Base-by-base conservation (phyloP, 2,113 vertebrate genomes). In the Cyanoderma ruficeps region DNA sequence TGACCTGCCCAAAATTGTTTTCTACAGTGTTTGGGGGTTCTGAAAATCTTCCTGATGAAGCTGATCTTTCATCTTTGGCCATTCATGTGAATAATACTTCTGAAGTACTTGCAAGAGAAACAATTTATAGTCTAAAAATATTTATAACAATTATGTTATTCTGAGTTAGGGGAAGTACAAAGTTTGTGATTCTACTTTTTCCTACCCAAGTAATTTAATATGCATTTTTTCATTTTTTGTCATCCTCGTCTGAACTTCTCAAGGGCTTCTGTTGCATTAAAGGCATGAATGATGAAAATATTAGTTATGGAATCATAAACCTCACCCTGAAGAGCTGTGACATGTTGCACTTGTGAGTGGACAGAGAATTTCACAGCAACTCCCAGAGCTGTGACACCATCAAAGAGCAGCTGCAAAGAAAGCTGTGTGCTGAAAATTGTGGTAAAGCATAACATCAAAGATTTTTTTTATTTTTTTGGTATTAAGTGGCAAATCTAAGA, bases 241-340 rank as follows among this genome's bases (percentile, higher is more conserved):
- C 59, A 63, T 72, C 65, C 67, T 46, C 56, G 25, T 15, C 53
- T 92, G 80, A 95, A 53, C 57, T 93, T 93, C 56, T 83, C 31
- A 71, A 90, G 44, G 60, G 35, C 44, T 94, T 84, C 30, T 6
- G 1, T 19, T 90, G 39, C 11, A 19, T 33, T 83, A 31, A 53
- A 89, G 47, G 41, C 77, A 90, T 23, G 49, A 84, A 79, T 61
- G 72, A 64, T 89, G 83, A 87, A 78, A 92, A 60, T 78, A 89
- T 79, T 83, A 67, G 49, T 78, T 93, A 76, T 52, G 53, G 76
- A 61, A 59, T 75, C 53, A 68, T 88, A 81, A 86, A 82, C 30
- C 50, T 68, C 72, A 72, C 56, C n/a, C 37, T 61, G 27, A 78
- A 69, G 84, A 82, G 44, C 56, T 89, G 46, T 3, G 3, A n/a